Evolutionary conservation across 2,113 vertebrate species (phyloP).

Genomic region (Rhynchomys soricoides): DNA sequence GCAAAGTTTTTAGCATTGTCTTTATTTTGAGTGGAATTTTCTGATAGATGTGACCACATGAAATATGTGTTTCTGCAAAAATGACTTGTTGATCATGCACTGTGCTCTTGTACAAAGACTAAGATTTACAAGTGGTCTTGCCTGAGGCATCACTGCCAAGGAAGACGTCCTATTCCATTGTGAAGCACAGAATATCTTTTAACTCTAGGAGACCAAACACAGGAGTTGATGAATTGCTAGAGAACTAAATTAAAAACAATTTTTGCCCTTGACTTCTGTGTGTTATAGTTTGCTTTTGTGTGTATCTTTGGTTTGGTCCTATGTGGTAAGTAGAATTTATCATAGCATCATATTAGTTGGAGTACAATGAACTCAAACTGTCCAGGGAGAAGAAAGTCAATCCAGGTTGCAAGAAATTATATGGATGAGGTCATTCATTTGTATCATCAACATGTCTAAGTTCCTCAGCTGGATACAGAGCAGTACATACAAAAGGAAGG

Average conservation of each 20-base stretch:
- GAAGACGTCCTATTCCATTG: not conserved
- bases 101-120: not conserved
- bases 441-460: not conserved
- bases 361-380: not conserved
- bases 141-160: not conserved
- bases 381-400: not conserved
- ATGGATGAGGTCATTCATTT: not conserved
- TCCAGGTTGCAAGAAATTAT: not conserved
- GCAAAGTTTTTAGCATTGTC: not conserved
- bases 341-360: not conserved
- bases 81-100: not conserved
- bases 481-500: not conserved
- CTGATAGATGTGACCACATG: not conserved
- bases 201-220: not conserved
- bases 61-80: not conserved
- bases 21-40: not conserved
- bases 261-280: not conserved
- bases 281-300: not conserved
- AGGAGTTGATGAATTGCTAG: not conserved
- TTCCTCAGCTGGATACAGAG: not conserved
- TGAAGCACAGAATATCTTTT: not conserved
- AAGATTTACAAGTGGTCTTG: not conserved
- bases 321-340: not conserved
- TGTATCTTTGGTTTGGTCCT: not conserved
- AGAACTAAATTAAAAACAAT: slow-evolving; percentile 11